A percentile compares a stretch with the other conserved stretches of the same genome.
phyloP scores from a whole-genome alignment of 1,140 invertebrate genomes.

The Augochlora pura region DNA sequence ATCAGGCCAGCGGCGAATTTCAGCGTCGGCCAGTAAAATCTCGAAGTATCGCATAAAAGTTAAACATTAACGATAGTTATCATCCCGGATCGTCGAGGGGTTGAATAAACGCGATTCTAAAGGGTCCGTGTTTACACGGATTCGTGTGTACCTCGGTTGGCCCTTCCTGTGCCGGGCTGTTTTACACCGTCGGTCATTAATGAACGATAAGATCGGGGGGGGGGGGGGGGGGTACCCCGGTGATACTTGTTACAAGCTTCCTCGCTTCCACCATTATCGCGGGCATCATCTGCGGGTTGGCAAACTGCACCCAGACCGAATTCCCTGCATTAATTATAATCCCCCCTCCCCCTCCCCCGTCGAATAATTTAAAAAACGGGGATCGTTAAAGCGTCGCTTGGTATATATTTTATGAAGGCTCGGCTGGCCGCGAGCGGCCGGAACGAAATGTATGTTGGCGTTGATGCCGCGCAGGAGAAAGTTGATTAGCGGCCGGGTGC shows the following conservation, averaged over 20 bases:
- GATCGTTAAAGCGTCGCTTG: background rate
- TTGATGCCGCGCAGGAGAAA: background rate
- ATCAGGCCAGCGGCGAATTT: too few species aligned
- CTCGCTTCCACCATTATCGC: constrained; percentile 55
- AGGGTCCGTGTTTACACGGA: background rate
- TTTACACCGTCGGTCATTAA: constrained; percentile 45
- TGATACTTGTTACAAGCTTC: constrained; percentile 47
- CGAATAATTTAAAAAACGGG: constrained; percentile 18
- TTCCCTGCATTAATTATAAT: constrained; percentile 35
- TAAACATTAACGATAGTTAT: too few species aligned
- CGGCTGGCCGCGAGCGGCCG: background rate
- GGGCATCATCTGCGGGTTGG: constrained; percentile 6
- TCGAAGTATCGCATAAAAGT: too few species aligned
- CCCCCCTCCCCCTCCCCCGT: too few species aligned
- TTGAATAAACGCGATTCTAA: background rate
- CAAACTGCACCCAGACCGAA: background rate
- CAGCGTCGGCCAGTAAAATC: too few species aligned
- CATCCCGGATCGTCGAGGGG: too few species aligned
- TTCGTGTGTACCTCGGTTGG: too few species aligned
- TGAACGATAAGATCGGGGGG: constrained; percentile 55
- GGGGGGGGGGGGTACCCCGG: too few species aligned
- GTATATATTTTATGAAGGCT: constrained; percentile 8
- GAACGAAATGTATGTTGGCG: constrained; percentile 3
- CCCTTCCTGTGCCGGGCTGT: constrained; percentile 14
- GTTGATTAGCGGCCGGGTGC: background rate